Base-by-base conservation (phyloP, 2,113 vertebrate genomes). In the Lanius collurio region DNA sequence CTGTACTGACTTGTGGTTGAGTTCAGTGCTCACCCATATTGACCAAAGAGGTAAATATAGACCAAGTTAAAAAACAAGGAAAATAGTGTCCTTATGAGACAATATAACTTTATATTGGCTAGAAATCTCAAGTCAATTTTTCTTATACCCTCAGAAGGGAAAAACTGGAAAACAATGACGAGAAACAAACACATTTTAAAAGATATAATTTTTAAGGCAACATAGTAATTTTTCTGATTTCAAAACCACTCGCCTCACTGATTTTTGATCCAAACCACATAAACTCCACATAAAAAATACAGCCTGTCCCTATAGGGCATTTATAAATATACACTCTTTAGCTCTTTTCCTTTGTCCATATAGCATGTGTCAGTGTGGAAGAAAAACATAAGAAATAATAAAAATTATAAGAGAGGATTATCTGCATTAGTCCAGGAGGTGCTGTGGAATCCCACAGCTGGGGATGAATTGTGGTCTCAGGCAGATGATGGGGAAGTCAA, bases 221-320 rank as follows among this genome's bases (percentile, higher is more conserved):
- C 83, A 52, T 65, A 92, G 83, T 87, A 82, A 93, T 96, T 97
- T 95, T 96, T 89, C 90, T 93, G 80, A 90, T 96, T 96, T 95
- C 90, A 89, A 95, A 96, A 88, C 93, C 90, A 89, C 80, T 96
- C 82, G 77, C 77, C 76, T 92, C 69, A 91, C 62, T 91, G 95
- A 84, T 93, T 95, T 95, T 94, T 90, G 80, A 87, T 94, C 96
- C 95, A 97, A 97, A 95, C 95, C 96, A 82, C 94, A 93, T 60
- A 82, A 88, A 90, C 22, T 37, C 71, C 28, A 31, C 68, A 71
- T 86, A 84, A 95, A 92, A 90, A 95, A 92, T 84, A 62, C 22
- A 93, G 92, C 41, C 24, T 84, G 28, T 95, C 73, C 77, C 83
- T 75, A 49, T 7, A 71, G 86, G 77, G 20, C 17, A 82, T 94